Percentiles rank a stretch among this genome's conserved stretches.
phyloP scores from a whole-genome alignment of 2,113 vertebrate genomes.

The Halcyon malimbica region DNA sequence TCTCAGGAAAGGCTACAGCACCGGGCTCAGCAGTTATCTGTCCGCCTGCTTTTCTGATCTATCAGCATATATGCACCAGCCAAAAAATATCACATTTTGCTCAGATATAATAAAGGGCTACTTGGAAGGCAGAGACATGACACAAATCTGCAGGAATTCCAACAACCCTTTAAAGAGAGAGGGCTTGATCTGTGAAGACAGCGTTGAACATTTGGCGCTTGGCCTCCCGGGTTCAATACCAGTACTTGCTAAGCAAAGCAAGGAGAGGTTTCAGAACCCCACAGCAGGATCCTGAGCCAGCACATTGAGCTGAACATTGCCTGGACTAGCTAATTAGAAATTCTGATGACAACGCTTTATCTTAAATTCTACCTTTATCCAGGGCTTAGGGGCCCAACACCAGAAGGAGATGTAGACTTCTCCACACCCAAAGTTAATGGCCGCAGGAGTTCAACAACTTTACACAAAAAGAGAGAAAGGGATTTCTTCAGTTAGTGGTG shows the following conservation, averaged over 20 bases:
- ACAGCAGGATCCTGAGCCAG: not conserved
- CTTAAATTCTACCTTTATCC: not conserved
- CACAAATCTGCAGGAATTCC: not conserved
- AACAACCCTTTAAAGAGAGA: not conserved
- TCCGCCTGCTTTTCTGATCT: not conserved
- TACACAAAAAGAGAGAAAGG: not conserved
- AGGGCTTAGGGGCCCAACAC: not conserved
- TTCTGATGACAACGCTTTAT: not conserved
- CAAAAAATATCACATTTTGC: not conserved
- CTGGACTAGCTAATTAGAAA: not conserved
- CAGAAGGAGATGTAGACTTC: not conserved
- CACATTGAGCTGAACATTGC: not conserved
- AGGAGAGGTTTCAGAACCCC: not conserved
- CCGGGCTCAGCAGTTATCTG: not conserved
- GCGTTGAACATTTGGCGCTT: fast-evolving
- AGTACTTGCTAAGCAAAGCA: not conserved
- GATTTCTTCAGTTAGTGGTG: not conserved
- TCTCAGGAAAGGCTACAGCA: not conserved
- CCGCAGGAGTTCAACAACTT: not conserved
- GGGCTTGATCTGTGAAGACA: not conserved
- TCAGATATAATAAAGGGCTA: not conserved
- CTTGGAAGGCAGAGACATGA: not conserved
- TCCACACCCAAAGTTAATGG: not conserved
- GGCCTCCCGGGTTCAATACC: not conserved
- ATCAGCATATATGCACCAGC: not conserved